phyloP scores from a whole-genome alignment of 2,797 vertebrate genomes.

The Falco peregrinus region DNA sequence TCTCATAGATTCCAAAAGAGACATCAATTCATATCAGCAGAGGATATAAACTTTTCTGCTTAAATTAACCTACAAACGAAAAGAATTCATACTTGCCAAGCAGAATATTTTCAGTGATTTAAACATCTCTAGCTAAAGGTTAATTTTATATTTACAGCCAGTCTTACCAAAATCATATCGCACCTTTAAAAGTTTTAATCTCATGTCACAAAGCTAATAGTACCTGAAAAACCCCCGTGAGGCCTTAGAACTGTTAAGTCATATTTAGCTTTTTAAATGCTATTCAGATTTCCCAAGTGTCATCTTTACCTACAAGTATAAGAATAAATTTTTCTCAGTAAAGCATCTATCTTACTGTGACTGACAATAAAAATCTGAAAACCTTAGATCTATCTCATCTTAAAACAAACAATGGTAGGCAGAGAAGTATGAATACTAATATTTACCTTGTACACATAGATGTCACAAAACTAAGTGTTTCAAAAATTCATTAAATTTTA shows the following conservation, averaged over 20 bases:
- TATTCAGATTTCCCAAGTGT: neutral
- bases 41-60: neutral
- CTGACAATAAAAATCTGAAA: neutral
- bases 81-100: neutral
- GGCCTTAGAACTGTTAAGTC: neutral
- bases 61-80: neutral
- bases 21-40: neutral
- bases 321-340: neutral
- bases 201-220: neutral
- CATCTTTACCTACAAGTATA: neutral
- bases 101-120: neutral
- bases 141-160: neutral
- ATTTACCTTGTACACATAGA: neutral
- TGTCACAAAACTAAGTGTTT: neutral
- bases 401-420: neutral
- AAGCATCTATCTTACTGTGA: neutral
- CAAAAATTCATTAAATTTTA: neutral
- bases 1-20: neutral
- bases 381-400: neutral
- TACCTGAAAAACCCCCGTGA: neutral
- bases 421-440: neutral
- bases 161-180: neutral
- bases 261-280: neutral
- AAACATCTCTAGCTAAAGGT: neutral
- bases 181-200: neutral